Base-by-base conservation (phyloP, 2,888 invertebrate genomes). In the Papilio gigon region DNA sequence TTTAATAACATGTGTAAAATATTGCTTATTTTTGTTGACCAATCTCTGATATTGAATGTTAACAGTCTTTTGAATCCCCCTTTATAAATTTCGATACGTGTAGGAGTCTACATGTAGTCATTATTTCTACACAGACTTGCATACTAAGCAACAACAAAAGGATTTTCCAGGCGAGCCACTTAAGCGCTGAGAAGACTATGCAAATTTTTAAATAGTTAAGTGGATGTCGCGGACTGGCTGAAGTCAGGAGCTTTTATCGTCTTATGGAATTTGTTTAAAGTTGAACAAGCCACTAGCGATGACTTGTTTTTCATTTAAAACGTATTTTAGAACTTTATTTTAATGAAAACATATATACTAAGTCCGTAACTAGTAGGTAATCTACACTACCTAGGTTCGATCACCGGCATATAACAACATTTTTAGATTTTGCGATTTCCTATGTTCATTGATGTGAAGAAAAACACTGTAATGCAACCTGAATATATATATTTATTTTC, bases 201-300 rank as follows among this genome's bases (percentile, higher is more conserved):
- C 67, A 67, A 67, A 67, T 67, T 67, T 56, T 67, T 56, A 67
- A 67, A 62, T 20, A 50, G 66, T 25, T 61, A 63, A 62, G 53
- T 44, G 33, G 37, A 40, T 42, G 56, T 25, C 40, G 44, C 30
- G 35, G 66, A 25, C 58, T 44, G 56, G 2, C 40, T 20, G 42
- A 42, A 44, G 44, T 56, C 56, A 59, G 42, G 20, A 59, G 65
- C 58, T 65, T 62, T 42, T 40, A 37, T 50, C 50, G 61, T 61
- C 40, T 67, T 50, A 20, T 17, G 47, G 61, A 44, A 50, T 69
- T 68, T 58, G 65, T 56, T 33, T 58, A 63, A 60, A 68, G 33
- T 42, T 37, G 27, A 14, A 30, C 56, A 63, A 63, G 20, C 37
- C 14, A 62, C 62, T 4, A 9, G 30, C 17, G 40, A 44, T 27